Base-by-base conservation (phyloP, 2,888 invertebrate genomes). In the Anthrax anthrax region DNA sequence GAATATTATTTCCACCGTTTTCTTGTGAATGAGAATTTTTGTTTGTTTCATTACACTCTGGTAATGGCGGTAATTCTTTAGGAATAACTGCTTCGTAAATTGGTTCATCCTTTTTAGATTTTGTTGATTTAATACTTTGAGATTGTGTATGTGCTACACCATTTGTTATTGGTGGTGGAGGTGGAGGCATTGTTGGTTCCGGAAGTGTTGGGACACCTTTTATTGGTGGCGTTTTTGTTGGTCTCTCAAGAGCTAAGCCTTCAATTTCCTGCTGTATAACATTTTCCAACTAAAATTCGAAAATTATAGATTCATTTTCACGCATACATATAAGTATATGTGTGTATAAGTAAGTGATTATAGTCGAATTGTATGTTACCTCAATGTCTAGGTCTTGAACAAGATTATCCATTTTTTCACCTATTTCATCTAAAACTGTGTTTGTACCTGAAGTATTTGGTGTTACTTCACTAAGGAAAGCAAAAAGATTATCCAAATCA, bases 401-500 rank as follows among this genome's bases (percentile, higher is more conserved):
- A 4, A 89, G 72, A 55, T 83, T 78, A 60, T 84, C 81, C 85
- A 89, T 87, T 57, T 82, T 81, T 58, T 84, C 83, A 1, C 84
- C 85, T 38, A 89, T 86, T 67, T 88, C 87, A 14, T 87, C 84
- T 46, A 88, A 81, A 17, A 81, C 69, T 42, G 78, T 76, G 52
- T 79, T 79, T 56, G 73, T 76, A 57, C 73, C 76, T 14, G 71
- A 73, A 6, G 68, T 62, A 32, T 70, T 73, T 2, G 73, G 73
- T 50, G 76, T 75, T 37, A 85, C 82, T 56, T 90, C 90, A 0
- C 87, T 86, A 18, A 91, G 72, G 69, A 91, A 91, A 48, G 88
- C 88, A 69, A 91, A 91, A 57, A 91, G 70, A 65, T 89, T 89
- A 66, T 91, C 91, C 57, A 91, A 69, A 63, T 90, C 89, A 1